Evolutionary conservation across 2,888 invertebrate species (phyloP), one percentile per base, ranked within the genome.

Genomic region (Acleris cristana): DNA sequence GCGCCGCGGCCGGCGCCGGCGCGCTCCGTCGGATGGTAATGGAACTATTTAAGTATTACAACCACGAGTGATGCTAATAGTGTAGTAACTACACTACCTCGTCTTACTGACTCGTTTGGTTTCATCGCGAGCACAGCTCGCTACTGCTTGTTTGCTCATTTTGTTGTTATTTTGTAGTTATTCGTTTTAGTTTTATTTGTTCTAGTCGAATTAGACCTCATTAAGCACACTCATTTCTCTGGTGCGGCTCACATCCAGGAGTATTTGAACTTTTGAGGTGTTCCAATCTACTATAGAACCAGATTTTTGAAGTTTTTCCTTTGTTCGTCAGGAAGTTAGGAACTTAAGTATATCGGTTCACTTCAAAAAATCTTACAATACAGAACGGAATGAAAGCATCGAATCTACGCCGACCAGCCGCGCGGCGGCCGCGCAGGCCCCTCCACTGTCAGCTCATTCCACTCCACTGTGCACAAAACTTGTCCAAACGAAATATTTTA

Each of bases 41-140:
- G 77, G 77, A 79, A 80, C 74, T 83, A 77, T 79, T 48, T 69
- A 73, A 72, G 73, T 80, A 81, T 72, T 71, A 71, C 71, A 72
- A 71, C 69, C 80, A 78, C 79, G 87, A 88, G 90, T 74, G 73
- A 74, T 73, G 70, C 84, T 10, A 79, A 75, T 84, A 81, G 90
- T 91, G 91, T 92, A 90, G 91, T 81, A 88, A 89, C 89, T 90
- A 89, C 89, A 90, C 89, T 89, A 90, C 89, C 90, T 92, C 90
- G 87, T 86, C 83, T 86, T 84, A 82, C 79, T 82, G 76, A 74
- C 79, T 77, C 77, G 77, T 83, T 85, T 82, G 74, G 73, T 78
- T 81, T 78, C 75, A 78, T 82, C 75, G 78, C 81, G 91, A 90
- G 92, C 92, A 73, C 87, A 90, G 90, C 91, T 92, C 92, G 80